Evolutionary conservation across 2,113 vertebrate genomes (phyloP).

Genomic region (Heptranchias perlo): DNA sequence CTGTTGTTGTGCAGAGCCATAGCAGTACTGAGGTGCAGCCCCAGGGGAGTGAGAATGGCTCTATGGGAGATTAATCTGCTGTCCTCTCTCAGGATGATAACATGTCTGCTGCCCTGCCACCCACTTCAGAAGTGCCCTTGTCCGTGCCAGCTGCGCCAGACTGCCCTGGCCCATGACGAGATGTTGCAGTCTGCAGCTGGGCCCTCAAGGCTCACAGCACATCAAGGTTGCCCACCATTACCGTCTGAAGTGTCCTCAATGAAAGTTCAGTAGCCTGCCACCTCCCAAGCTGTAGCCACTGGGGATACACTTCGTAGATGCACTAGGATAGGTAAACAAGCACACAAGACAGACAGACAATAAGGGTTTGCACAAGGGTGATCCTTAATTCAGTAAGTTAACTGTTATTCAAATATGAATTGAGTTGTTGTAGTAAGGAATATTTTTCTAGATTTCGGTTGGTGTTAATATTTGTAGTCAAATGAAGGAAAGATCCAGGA

Average conservation of each 20-base stretch:
- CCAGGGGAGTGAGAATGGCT: background rate
- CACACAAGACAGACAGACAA: background rate
- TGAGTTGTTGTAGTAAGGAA: background rate
- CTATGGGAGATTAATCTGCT: background rate
- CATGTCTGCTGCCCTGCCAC: background rate
- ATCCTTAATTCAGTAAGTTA: background rate
- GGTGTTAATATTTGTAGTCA: background rate
- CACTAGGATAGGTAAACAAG: background rate
- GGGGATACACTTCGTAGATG: background rate
- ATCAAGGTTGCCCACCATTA: background rate
- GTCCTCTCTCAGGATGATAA: background rate
- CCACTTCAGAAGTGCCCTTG: background rate
- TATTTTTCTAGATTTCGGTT: background rate
- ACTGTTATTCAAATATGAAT: background rate
- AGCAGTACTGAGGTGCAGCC: background rate
- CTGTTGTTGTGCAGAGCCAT: too few species aligned
- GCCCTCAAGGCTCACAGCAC: background rate
- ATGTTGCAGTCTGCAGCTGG: background rate
- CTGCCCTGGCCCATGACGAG: background rate
- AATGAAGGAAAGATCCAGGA: background rate
- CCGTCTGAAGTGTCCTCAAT: background rate
- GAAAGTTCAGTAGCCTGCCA: background rate
- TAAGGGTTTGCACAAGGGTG: background rate
- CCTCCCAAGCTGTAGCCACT: background rate
- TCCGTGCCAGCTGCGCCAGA: background rate